These are phyloP conservation scores for Smittia sp. DNA, from an alignment of 2,888 invertebrate genomes.

Conservation along the genomic window DNA sequence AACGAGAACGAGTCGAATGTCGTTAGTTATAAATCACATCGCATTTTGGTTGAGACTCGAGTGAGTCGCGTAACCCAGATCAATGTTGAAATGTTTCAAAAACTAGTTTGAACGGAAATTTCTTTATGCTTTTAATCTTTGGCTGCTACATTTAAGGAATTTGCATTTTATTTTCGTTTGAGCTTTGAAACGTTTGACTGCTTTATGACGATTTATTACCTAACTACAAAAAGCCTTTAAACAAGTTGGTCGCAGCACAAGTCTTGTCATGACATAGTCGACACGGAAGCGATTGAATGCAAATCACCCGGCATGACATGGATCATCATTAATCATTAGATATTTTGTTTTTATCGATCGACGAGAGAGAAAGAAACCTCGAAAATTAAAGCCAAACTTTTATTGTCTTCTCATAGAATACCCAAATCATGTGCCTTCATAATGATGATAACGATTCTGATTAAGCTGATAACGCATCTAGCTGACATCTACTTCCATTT, in stretches of 20 bases:
- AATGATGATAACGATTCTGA: conserved; percentile 27
- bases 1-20: too few species aligned
- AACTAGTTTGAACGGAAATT: not conserved
- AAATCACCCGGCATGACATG: too few species aligned
- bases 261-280: too few species aligned
- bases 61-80: not conserved
- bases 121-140: conserved; percentile 15
- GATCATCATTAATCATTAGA: not conserved
- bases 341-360: not conserved
- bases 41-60: too few species aligned
- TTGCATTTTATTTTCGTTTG: not conserved
- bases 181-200: too few species aligned
- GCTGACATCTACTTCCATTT: conserved; percentile 30
- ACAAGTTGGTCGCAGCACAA: too few species aligned
- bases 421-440: conserved; percentile 34
- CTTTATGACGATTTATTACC: too few species aligned
- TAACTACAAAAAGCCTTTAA: too few species aligned
- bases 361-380: not conserved
- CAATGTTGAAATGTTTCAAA: conserved; percentile 6
- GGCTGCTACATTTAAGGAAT: not conserved
- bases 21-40: too few species aligned
- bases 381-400: conserved; percentile 3
- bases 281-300: too few species aligned
- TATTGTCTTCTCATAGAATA: conserved; percentile 21
- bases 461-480: conserved; percentile 19